Conservation (phyloP, 2,113 vertebrate genomes). For the Morone saxatilis region DNA sequence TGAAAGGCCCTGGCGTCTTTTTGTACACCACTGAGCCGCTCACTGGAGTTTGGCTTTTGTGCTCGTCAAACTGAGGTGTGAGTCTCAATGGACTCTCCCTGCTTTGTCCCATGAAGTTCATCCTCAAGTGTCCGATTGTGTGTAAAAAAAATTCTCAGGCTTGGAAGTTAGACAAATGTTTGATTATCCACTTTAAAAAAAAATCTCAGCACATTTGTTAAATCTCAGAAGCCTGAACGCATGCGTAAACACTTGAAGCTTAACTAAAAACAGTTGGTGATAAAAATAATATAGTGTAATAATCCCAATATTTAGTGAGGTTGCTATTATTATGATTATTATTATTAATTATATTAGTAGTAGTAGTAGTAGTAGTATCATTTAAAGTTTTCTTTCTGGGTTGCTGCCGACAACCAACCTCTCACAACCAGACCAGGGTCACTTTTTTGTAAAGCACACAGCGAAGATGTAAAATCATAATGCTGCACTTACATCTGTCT, state of each 20-base stretch:
- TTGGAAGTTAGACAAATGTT: slow-evolving; percentile 97
- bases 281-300: background rate
- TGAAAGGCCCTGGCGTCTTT: slow-evolving; percentile 96
- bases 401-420: background rate
- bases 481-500: slow-evolving; percentile 91
- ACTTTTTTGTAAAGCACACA: background rate
- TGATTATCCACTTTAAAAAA: slow-evolving; percentile 92
- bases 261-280: background rate
- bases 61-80: slow-evolving; percentile 95
- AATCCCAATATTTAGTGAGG: background rate
- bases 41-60: slow-evolving; percentile 93
- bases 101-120: slow-evolving; percentile 99
- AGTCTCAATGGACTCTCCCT: slow-evolving; percentile 98
- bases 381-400: background rate
- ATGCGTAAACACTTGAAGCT: slow-evolving; percentile 9
- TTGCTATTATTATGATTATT: background rate
- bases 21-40: slow-evolving; percentile 97
- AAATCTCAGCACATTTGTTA: slow-evolving; percentile 78
- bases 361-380: background rate
- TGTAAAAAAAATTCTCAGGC: slow-evolving; percentile 93
- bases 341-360: background rate
- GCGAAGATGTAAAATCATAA: background rate
- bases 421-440: background rate
- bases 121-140: slow-evolving; percentile 99
- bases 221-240: slow-evolving; percentile 21